Evolutionary conservation across 2,888 invertebrate genomes (phyloP), one percentile per base, ranked within the genome.

Genomic region (Caenorhabditis sp.): DNA sequence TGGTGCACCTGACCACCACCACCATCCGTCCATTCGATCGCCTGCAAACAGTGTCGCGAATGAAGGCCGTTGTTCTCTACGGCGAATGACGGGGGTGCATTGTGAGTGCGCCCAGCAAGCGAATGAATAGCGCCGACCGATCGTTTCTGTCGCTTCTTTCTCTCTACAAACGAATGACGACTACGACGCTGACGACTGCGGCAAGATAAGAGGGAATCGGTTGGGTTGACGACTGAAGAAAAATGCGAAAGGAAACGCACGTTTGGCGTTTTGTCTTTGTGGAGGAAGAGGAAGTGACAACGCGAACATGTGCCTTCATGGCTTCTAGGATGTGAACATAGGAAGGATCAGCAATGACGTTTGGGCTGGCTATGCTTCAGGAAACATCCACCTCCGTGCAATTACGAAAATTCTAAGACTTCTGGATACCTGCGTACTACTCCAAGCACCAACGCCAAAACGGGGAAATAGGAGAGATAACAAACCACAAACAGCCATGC

Each of bases 171-270:
- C 22, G 60, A n/a, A 68, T 68, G 76, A 76, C 65, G 56, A 64
- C 55, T 28, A 65, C 47, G 37, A 37, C 58, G 22, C n/a, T n/a
- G n/a, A 37, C 60, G 40, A 56, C 60, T 18, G 65, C 65, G 74
- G 76, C 61, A 61, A 67, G 76, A 76, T 76, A 76, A 76, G 76
- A 76, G 55, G 47, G 28, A 64, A 58, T 76, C 35, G 55, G 55
- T 67, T 44, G 47, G 58, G 28, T 44, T 51, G 56, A 65, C 51
- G 28, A 67, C 65, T 64, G 55, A 37, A 53, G 60, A 58, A 60
- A 15, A 22, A 8, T 20, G 18, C 35, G 53, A 68, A 28, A 28
- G 28, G 28, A 26, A 28, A 28, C 26, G 55, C 55, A 28, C 6
- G n/a, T 26, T 28, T 55, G n/a, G 55, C 28, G 65, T 56, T 53